Percentiles rank a stretch among this genome's conserved stretches.
These are phyloP conservation scores for Corvus cornix DNA, from an alignment of 2,113 vertebrate genomes.

Conservation along the genomic window DNA sequence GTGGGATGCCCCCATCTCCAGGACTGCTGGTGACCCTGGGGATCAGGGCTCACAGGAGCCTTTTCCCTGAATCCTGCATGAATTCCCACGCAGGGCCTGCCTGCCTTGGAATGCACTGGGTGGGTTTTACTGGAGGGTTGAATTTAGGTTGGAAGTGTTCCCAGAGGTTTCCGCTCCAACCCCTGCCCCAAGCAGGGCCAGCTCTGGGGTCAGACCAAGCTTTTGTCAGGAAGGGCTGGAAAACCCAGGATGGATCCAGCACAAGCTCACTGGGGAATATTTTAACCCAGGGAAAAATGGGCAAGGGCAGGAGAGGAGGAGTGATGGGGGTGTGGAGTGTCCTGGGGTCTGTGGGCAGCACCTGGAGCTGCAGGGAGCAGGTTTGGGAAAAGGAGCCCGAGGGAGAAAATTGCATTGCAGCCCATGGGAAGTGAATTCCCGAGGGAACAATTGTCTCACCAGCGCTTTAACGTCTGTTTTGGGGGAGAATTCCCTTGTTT, in stretches of 20 bases:
- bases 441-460: background rate
- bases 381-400: background rate
- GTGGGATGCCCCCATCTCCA: background rate
- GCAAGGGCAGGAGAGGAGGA: background rate
- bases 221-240: background rate
- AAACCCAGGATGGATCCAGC: background rate
- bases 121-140: background rate
- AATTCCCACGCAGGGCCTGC: background rate
- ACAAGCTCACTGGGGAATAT: background rate
- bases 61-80: background rate
- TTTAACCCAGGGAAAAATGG: background rate
- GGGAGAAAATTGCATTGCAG: background rate
- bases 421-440: background rate
- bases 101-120: background rate
- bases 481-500: background rate
- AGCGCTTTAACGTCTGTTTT: background rate
- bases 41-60: background rate
- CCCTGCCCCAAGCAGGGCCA: background rate
- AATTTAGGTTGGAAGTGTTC: background rate
- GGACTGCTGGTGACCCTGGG: background rate
- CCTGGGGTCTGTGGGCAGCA: background rate
- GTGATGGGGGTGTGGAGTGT: accelerated
- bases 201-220: background rate
- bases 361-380: background rate
- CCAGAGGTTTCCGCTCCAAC: background rate